Evolutionary conservation across 2,113 vertebrate genomes (phyloP).

Genomic region (Hiodon tergisus): DNA sequence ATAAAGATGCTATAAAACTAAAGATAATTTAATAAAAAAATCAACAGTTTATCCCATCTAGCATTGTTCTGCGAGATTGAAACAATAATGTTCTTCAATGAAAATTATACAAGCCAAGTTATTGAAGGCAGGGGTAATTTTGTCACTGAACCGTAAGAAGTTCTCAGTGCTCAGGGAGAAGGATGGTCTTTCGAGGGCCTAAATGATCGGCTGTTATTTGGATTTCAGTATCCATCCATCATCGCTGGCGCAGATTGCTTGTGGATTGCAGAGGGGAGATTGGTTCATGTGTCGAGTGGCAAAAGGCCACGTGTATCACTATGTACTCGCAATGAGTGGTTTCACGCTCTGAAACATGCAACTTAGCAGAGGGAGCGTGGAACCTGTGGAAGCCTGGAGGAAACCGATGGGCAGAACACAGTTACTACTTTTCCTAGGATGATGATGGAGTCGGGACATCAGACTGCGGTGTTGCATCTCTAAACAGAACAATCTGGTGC

Average conservation of each 20-base stretch:
- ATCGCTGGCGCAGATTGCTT: conserved; percentile 28
- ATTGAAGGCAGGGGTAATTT: not conserved
- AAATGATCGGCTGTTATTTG: conserved; percentile 49
- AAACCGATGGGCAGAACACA: no score
- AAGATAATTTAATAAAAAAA: no score
- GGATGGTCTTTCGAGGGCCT: conserved; percentile 40
- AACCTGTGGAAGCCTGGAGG: not conserved
- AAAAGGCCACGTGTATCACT: conserved; percentile 28
- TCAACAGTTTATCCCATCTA: no score
- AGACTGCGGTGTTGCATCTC: not conserved
- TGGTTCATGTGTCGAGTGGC: conserved; percentile 28
- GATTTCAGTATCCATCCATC: conserved; percentile 56
- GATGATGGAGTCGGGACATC: not conserved
- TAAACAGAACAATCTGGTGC: not conserved
- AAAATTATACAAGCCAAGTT: not conserved
- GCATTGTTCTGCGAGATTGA: not conserved
- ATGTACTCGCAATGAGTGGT: conserved; percentile 4
- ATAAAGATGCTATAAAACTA: not conserved
- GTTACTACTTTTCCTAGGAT: not conserved
- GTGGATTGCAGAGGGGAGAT: conserved; percentile 20
- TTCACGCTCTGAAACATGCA: not conserved
- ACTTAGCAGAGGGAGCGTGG: not conserved
- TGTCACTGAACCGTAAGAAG: not conserved
- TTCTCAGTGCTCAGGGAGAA: conserved; percentile 30
- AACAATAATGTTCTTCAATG: not conserved